Base-by-base conservation (phyloP, 2,888 invertebrate genomes). In the Nasonovia ribisnigri region DNA sequence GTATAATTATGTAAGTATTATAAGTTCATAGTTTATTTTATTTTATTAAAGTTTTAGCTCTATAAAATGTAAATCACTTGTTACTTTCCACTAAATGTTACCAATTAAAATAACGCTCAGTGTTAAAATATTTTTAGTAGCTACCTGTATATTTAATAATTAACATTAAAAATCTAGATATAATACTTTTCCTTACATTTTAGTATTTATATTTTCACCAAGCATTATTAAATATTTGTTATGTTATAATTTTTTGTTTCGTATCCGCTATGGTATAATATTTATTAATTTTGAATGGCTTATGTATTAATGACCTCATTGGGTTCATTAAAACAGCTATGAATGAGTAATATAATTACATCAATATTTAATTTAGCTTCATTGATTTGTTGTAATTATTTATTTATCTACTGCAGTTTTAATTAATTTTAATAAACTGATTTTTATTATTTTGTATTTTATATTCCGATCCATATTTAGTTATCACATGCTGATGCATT, bases 341-440 rank as follows among this genome's bases (percentile, higher is more conserved):
- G 57, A 92, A 92, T 92, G 48, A 67, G 36, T 87, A 92, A 67
- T 92, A 46, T 42, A 88, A 87, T 51, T 60, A 87, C 29, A 51
- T 88, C 29, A 11, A 60, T 24, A 42, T 87, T 87, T 48, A 60
- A 92, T 92, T 20, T 92, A 87, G 42, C 46, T 16, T 16, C 24
- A 92, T 92, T 87, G 54, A 92, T 92, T 92, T 42, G 26, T 16
- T 46, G 86, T 87, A 92, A 86, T 92, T 92, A 92, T 87, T 60
- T 60, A 36, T n/a, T n/a, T 36, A 90, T 77, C 24, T 48, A 51
- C 36, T 84, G 29, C n/a, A 54, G 43, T 48, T 90, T 26, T 36
- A 90, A 67, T 90, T n/a, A 10, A 90, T 48, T 57, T 42, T 24
- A 88, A 88, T 54, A n/a, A 24, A n/a, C 24, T 26, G 36, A 48